Base-by-base conservation (phyloP, 2,113 vertebrate species). In the Sapayoa aenigma region DNA sequence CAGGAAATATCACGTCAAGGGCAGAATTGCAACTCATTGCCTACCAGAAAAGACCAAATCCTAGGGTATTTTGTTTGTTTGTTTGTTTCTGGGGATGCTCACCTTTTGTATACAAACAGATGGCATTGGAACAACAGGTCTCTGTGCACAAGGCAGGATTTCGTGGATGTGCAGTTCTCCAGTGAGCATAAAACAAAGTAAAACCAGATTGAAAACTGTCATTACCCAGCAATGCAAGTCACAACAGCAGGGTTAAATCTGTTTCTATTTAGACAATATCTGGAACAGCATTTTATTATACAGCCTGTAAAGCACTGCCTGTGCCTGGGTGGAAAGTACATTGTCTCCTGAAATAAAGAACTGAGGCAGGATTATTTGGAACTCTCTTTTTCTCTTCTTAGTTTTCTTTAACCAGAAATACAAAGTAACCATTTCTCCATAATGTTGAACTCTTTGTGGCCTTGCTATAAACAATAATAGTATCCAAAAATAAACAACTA, bases 211-310 rank as follows among this genome's bases (percentile, higher is more conserved):
- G 79, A 94, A 97, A 96, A 90, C 94, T 94, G 96, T 90, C 94
- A 96, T 96, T 95, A 94, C 41, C 71, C 87, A 92, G 95, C 77
- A 80, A 93, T 96, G 80, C 90, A 85, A 97, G 85, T 90, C 94
- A 92, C 80, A 95, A 93, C 90, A 94, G 85, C 76, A 76, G 93
- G 83, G 95, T 93, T 95, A 96, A 97, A 96, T 97, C 96, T 97
- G 97, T 96, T 97, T 97, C 96, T 97, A 77, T 97, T 97, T 96
- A 96, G 94, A 92, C 96, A 92, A 87, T 95, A 96, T 96, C 95
- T 96, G 96, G 94, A 97, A 91, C 89, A 94, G 83, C 12, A 1
- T 94, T 96, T 95, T 96, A 96, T 95, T 96, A 91, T 94, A 89
- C 88, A 94, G 91, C 83, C 95, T 92, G 87, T 82, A 95, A 91